Evolutionary conservation across 2,113 vertebrate species (phyloP).

Genomic region (Dicerorhinus sumatrensis): DNA sequence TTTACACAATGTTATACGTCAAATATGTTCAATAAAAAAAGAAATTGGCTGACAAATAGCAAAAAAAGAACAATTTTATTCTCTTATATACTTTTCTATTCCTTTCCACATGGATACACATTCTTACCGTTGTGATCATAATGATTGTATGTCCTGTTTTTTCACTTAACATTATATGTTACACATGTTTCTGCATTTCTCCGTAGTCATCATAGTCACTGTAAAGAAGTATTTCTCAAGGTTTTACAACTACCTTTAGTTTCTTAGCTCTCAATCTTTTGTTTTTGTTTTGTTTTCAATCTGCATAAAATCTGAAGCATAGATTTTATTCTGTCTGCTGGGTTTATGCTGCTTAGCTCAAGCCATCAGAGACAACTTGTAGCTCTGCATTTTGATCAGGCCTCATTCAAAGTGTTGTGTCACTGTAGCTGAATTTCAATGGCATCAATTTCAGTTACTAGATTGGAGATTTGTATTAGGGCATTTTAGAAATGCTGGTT

Average conservation of each 20-base stretch:
- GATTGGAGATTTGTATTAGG: slow-evolving; percentile 63
- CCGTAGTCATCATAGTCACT: background rate
- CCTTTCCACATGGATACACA: background rate
- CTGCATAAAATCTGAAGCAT: background rate
- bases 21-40: background rate
- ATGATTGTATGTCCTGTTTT: background rate
- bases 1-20: background rate
- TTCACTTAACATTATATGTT: slow-evolving; percentile 1
- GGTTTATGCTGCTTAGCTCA: slow-evolving; percentile 30
- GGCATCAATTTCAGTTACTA: slow-evolving; percentile 61
- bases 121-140: background rate
- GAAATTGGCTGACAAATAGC: background rate
- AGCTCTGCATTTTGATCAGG: slow-evolving; percentile 73
- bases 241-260: background rate
- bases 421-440: slow-evolving; percentile 58
- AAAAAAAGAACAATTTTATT: background rate
- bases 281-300: slow-evolving; percentile 14
- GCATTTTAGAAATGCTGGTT: slow-evolving; percentile 67
- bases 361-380: slow-evolving; percentile 45
- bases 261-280: background rate
- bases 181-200: background rate
- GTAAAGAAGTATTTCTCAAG: slow-evolving; percentile 1
- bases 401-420: slow-evolving; percentile 58
- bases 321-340: slow-evolving; percentile 42
- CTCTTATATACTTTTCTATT: background rate